Evolutionary conservation across 1,140 invertebrate genomes (phyloP), one percentile per base, ranked within the genome.

Genomic region (Anastrepha obliqua): DNA sequence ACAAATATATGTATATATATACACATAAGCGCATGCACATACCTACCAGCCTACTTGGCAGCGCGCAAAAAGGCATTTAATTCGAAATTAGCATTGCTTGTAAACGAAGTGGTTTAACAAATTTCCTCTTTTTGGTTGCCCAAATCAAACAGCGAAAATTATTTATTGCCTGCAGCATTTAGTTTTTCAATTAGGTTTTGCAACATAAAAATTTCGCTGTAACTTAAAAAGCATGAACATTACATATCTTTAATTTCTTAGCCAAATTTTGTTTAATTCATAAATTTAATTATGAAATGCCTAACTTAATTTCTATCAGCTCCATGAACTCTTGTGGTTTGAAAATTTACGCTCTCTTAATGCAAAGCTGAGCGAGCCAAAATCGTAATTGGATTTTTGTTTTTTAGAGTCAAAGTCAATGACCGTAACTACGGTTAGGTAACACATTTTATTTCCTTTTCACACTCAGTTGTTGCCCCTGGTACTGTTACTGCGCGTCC

Each of bases 101-200:
- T 81, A 81, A 81, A 55, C 20, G 55, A 9, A 44, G 11, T 4
- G 0, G 44, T 81, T 81, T 51, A 81, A 20, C 47, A 81, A 81
- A 81, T 55, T 15, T 55, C 17, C 9, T 6, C 3, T 11, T 4
- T n/a, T 55, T 81, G 51, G 47, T 81, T 81, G 74, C 47, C 74
- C 74, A 81, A 1, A n/a, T 51, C 74, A 81, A 81, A 29, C 74
- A 55, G 7, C 47, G 74, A 55, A 81, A 81, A 81, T 20, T 81
- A 81, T 81, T 81, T 81, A 81, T 81, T 9, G 47, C 74, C 3
- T 20, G 51, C 47, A 20, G 47, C 74, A 55, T 81, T 13, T 55
- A 11, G n/a, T 20, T 29, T 81, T 74, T 55, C 51, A 6, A 44
- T 70, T 13, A 55, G 20, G 51, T 81, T 78, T 51, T 81, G 15